Evolutionary conservation across 2,888 invertebrate species (phyloP).

Genomic region (Saturnia pavonia): DNA sequence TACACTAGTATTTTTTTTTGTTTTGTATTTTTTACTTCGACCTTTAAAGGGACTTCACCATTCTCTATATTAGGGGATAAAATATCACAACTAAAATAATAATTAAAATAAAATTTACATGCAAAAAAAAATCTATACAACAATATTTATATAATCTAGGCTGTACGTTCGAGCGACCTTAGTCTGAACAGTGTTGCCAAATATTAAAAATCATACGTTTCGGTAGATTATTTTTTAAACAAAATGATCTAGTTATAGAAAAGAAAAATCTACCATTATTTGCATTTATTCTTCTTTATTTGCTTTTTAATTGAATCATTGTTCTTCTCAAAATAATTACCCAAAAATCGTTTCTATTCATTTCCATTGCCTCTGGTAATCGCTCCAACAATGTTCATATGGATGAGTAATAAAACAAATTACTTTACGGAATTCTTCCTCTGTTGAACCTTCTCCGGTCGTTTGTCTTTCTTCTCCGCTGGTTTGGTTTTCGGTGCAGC

Average conservation of each 20-base stretch:
- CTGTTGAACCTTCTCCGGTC: constrained; percentile 33
- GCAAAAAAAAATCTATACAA: constrained; percentile 22
- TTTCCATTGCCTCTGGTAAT: too few species aligned
- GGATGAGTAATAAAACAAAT: constrained; percentile 22
- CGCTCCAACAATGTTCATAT: background rate
- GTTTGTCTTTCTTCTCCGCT: constrained; percentile 37
- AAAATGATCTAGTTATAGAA: background rate
- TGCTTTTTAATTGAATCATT: too few species aligned
- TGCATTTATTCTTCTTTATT: too few species aligned
- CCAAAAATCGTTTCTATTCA: too few species aligned
- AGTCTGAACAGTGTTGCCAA: constrained; percentile 22
- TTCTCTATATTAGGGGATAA: background rate
- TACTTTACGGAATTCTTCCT: constrained; percentile 71
- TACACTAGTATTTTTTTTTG: constrained; percentile 1
- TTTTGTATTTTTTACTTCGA: constrained; percentile 5
- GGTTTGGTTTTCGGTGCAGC: constrained; percentile 26
- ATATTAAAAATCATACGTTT: background rate
- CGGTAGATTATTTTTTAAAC: background rate
- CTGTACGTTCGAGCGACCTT: background rate
- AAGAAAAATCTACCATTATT: background rate
- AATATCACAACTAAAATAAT: constrained; percentile 11
- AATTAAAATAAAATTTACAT: constrained; percentile 24
- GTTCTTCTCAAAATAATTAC: too few species aligned
- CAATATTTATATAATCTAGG: background rate
- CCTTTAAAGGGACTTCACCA: background rate